Evolutionary conservation across 2,888 invertebrate species (phyloP), one percentile per base, ranked within the genome.

Genomic region (Myopa tessellatipennis): DNA sequence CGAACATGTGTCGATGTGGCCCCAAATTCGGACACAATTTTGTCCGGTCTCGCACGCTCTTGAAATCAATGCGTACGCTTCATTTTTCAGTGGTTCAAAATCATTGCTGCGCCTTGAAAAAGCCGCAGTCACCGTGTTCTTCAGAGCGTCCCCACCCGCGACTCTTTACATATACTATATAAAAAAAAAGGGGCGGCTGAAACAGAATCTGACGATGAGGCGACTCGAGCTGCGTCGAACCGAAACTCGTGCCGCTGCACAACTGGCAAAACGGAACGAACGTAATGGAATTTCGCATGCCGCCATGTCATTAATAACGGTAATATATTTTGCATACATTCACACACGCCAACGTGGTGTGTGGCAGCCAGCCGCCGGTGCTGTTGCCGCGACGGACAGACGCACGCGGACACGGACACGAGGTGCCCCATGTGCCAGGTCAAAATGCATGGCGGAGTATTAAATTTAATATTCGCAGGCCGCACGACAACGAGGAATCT

Each of bases 271-370:
- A 79, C 10, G 38, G 79, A 81, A 80, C 77, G 78, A 79, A 78
- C 81, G 78, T 80, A 79, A 80, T 80, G 79, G 81, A 78, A 79
- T 78, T 78, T 83, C 79, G 83, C 83, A 82, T 83, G 83, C 81
- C 80, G 82, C 79, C 80, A 80, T 80, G 82, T 82, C 81, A 83
- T 82, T 83, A 83, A 83, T 83, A 83, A 83, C 80, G 81, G 82
- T 81, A 81, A 82, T 82, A 81, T 81, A 81, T 82, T 82, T 81
- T 80, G 80, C 82, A 81, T 74, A 61, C 72, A 73, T 81, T 80
- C 79, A 72, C 60, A 26, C 67, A 50, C 60, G 50, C 38, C 61
- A 52, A 72, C 72, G 77, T 55, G 70, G 65, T 79, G 69, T 76
- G 76, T 78, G 75, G 70, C 72, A 75, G 52, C 67, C 63, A 16